These are phyloP conservation scores for Polyommatus icarus DNA, from an alignment of 2,888 invertebrate genomes.

Conservation along the genomic window DNA sequence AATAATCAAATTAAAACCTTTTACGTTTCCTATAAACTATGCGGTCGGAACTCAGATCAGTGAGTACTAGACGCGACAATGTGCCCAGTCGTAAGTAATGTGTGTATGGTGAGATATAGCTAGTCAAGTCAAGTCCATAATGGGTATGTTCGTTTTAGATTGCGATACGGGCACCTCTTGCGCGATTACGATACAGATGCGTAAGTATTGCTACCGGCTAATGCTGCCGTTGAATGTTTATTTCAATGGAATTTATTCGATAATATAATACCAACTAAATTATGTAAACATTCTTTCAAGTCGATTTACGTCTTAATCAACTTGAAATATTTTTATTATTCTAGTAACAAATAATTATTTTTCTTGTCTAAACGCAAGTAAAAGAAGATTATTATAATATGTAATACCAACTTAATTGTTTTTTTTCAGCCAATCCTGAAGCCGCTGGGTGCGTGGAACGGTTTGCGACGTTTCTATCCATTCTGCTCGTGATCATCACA, in stretches of 20 bases:
- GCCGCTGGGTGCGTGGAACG: conserved; percentile 87
- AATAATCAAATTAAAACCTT: too few relatives aligned
- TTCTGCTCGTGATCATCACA: conserved; percentile 86
- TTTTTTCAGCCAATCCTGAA: conserved; percentile 78
- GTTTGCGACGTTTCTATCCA: conserved; percentile 85
- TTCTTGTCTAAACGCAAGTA: too few relatives aligned
- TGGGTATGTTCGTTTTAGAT: conserved; percentile 70
- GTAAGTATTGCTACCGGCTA: conserved; percentile 61
- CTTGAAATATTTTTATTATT: neutral
- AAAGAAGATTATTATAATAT: too few relatives aligned
- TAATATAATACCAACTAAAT: neutral
- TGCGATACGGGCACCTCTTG: conserved; percentile 77
- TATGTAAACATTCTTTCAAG: neutral
- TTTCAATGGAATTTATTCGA: neutral
- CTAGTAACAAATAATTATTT: neutral
- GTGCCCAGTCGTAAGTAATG: conserved; percentile 72
- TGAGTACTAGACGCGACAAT: conserved; percentile 71
- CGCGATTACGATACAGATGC: conserved; percentile 77
- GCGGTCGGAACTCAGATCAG: conserved; percentile 63
- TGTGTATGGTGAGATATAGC: conserved; percentile 37
- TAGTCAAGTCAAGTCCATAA: conserved; percentile 33
- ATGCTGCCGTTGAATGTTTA: neutral
- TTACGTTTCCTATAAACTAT: conserved; percentile 46
- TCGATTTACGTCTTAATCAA: neutral
- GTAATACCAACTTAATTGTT: too few relatives aligned